Base-by-base conservation (phyloP, 2,797 vertebrate genomes). In the Margarornis squamiger region DNA sequence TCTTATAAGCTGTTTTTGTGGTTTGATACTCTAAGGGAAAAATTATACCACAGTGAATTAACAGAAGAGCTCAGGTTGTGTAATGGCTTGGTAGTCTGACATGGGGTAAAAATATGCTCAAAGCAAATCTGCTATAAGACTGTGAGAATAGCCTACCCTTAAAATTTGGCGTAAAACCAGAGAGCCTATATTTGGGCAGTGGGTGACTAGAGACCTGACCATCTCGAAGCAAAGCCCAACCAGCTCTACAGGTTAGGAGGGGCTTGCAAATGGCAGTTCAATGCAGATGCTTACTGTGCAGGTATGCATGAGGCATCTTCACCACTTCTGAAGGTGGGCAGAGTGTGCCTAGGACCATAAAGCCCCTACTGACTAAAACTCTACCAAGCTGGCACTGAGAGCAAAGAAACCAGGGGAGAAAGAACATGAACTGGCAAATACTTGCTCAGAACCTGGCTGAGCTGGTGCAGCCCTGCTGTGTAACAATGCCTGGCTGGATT, bases 1-100 rank as follows among this genome's bases (percentile, higher is more conserved):
- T 72, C 41, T 32, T 92, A 38, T 45, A 70, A 94, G 17, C 22
- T 67, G n/a, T 9, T 95, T 92, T 75, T 76, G 29, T 41, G 65
- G 38, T 90, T 72, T 79, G 74, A 29, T 78, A 51, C 43, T 51
- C 9, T 17, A 68, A 59, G 65, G 75, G 34, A 63, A 90, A 81
- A 91, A 58, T 6, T 24, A 57, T 21, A 75, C 26, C 17, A 5
- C 38, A 61, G 54, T 34, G 57, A 88, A 84, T 88, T 58, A 30
- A 65, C 41, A 55, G 58, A 71, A 57, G 30, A 74, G 4, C 19
- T 82, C 26, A 34, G 45, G 27, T 52, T 77, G n/a, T 6, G 9
- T 43, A 88, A 39, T 7, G 13, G 24, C 46, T 88, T 66, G 36
- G 19, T 85, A 26, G 14, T 7, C 36, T 26, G 63, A 55, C 36